phyloP scores from a whole-genome alignment of 2,113 vertebrate genomes.

The Periophthalmodon schlosseri region DNA sequence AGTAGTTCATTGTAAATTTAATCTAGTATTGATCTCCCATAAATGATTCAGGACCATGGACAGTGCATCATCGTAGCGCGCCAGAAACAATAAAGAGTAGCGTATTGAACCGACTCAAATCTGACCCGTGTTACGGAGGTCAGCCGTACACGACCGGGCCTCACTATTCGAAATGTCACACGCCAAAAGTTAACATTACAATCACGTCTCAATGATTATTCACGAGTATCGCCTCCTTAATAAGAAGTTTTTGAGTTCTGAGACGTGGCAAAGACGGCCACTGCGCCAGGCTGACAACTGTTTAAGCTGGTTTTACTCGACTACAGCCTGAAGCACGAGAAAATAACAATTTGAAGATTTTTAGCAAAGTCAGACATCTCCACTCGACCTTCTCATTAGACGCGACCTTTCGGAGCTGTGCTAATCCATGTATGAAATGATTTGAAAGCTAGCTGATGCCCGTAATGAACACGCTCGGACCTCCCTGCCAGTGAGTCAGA shows the following conservation, averaged over 20 bases:
- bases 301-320: background rate
- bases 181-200: too few species aligned
- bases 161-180: background rate
- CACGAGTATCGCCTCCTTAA: background rate
- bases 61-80: background rate
- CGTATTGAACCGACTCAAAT: background rate
- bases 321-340: constrained; percentile 27
- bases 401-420: constrained; percentile 61
- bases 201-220: too few species aligned
- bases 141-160: background rate
- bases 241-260: too few species aligned
- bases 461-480: constrained; percentile 50
- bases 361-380: constrained; percentile 38
- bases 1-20: background rate
- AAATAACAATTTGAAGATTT: constrained; percentile 45
- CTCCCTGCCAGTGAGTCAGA: constrained; percentile 61
- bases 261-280: too few species aligned
- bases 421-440: constrained; percentile 73
- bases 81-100: background rate
- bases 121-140: background rate
- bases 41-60: constrained; percentile 9
- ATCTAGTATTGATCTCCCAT: background rate
- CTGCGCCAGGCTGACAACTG: too few species aligned
- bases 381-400: constrained; percentile 68
- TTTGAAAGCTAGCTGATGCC: constrained; percentile 66